Evolutionary conservation across 2,113 vertebrate genomes (phyloP), one percentile per base, ranked within the genome.

Genomic region (Phycodurus eques): DNA sequence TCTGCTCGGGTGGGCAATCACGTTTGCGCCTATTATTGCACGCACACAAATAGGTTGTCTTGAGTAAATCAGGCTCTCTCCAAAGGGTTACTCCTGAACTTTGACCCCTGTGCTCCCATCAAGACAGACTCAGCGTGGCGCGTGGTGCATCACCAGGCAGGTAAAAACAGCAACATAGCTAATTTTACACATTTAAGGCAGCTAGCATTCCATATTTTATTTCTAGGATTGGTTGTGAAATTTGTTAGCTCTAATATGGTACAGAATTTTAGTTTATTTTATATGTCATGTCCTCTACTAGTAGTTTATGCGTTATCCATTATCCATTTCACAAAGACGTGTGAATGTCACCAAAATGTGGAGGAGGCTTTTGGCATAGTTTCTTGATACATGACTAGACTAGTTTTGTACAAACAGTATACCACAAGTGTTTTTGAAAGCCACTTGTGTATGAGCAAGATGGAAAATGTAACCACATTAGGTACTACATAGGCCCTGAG

Each of bases 111-210:
- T n/a, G 64, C 70, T 67, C 59, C 68, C 67, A 67, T 35, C 67
- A 68, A 80, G 73, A 20, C 80, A 61, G 73, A 74, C 75, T 81
- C 19, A 1, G 20, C 19, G 1, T 6, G 57, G 80, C 81, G 67
- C 60, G 0, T 3, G 63, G 65, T 62, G 42, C 39, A 64, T 82
- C 60, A 47, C 73, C 72, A 27, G 35, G 71, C 80, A 88, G 86
- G 83, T 85, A 84, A 84, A 88, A 87, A 86, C 79, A 80, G 85
- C 80, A 71, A 27, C 56, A 59, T 46, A 53, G 82, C 75, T 90
- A 83, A 62, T 31, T 73, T 88, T 83, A 72, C 79, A 74, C 9
- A 7, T 71, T 72, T 68, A 59, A 67, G 68, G 67, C 51, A 22
- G 56, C 56, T 5, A 57, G 67, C 54, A 39, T 73, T 71, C 27